These are phyloP conservation scores for Bergia puertoricense DNA, from an alignment of 92 coral and sea anemone genomes.

Conservation along the genomic window DNA sequence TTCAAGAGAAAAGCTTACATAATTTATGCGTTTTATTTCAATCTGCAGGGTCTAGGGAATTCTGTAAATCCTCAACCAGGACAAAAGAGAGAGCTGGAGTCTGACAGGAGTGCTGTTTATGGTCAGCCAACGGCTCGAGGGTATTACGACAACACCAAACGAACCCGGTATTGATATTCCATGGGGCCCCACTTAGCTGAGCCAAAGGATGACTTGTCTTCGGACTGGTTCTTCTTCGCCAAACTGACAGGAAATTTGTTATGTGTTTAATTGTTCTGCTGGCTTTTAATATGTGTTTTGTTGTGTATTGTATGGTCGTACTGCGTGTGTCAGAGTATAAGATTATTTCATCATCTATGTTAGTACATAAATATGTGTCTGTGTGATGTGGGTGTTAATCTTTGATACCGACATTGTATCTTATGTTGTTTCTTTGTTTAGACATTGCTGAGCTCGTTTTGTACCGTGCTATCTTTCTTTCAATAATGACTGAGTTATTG, in stretches of 20 bases:
- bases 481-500: neutral
- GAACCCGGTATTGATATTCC: slow-evolving; percentile 56
- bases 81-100: slow-evolving; percentile 64
- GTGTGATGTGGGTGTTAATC: too few species aligned
- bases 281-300: neutral
- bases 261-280: neutral
- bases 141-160: slow-evolving; percentile 67
- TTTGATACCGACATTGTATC: too few species aligned
- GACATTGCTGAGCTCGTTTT: neutral
- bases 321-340: neutral
- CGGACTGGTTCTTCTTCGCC: neutral
- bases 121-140: slow-evolving; percentile 48
- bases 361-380: neutral
- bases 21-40: too few species aligned
- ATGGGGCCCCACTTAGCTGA: too few species aligned
- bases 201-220: neutral
- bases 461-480: neutral
- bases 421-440: neutral
- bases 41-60: slow-evolving; percentile 50
- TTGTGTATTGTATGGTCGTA: neutral
- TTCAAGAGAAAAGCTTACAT: neutral
- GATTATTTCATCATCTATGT: neutral
- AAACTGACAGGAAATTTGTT: slow-evolving; percentile 2
- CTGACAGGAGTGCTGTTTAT: slow-evolving; percentile 41
- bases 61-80: slow-evolving; percentile 41